Evolutionary conservation across 2,113 vertebrate species (phyloP), one percentile per base, ranked within the genome.

Genomic region (Fregetta grallaria): DNA sequence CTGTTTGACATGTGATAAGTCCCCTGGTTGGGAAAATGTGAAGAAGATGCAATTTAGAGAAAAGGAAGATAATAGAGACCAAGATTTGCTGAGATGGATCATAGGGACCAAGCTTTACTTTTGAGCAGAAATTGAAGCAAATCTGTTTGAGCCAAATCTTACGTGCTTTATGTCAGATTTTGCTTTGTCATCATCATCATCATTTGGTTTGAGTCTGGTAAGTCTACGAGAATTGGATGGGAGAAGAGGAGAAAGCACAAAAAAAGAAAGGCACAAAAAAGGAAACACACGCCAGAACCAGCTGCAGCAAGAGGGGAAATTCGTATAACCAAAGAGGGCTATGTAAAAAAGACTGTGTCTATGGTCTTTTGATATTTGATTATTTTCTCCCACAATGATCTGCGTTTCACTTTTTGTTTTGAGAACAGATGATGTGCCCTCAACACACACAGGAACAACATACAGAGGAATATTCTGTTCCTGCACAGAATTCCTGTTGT

Each of bases 251-350:
- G 30, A 86, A 13, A 66, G 5, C 5, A 70, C 3, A 67, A 44
- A 61, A 76, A 79, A 59, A 90, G 30, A 86, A 13, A 66, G 11
- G 5, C 5, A 70, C 3, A 67, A 44, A 61, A 76, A 79, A 59
- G 18, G 17, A 16, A 90, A 36, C 14, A 52, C 6, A 6, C 0
- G 0, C n/a, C 6, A 76, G 25, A 83, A 65, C 0, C 14, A 86
- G 27, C 19, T 25, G 10, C 34, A 87, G 25, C 0, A 0, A 91
- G 50, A 40, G 6, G 3, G 11, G 6, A 73, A 50, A 87, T 52
- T 65, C 34, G 47, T 58, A 32, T 10, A 78, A 5, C 2, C 20
- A 81, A 67, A n/a, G 49, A 68, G 1, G 6, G 11, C 19, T 38
- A 61, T 6, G 7, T 12, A 34, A 65, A 84, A 71, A 71, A 38